These are phyloP conservation scores for Sceloporus undulatus DNA, from an alignment of 2,113 vertebrate species.

Conservation along the genomic window DNA sequence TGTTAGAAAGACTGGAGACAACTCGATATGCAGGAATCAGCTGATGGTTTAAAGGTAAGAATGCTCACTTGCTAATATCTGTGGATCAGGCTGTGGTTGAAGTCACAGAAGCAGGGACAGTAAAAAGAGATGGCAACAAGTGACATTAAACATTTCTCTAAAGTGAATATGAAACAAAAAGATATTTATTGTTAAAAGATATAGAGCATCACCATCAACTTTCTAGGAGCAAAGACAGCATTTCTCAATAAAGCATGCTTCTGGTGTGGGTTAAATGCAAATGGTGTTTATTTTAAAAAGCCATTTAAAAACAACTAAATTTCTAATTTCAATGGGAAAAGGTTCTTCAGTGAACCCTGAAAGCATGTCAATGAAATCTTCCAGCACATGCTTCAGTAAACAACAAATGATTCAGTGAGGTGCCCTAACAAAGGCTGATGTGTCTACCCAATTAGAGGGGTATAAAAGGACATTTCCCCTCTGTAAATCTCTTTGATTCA, in stretches of 20 bases:
- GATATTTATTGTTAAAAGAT: neutral
- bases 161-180: neutral
- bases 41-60: neutral
- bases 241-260: constrained; percentile 41
- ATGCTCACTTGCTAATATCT: neutral
- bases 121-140: neutral
- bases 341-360: constrained; percentile 60
- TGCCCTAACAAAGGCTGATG: constrained; percentile 69
- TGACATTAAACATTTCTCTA: neutral
- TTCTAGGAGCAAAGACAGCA: constrained; percentile 40
- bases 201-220: constrained; percentile 12
- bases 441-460: constrained; percentile 65
- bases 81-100: neutral
- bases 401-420: constrained; percentile 65
- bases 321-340: constrained; percentile 69
- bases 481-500: constrained; percentile 63
- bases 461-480: constrained; percentile 45
- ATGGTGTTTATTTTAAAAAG: constrained; percentile 58
- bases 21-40: neutral
- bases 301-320: constrained; percentile 62
- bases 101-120: neutral
- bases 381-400: constrained; percentile 63
- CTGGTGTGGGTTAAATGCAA: constrained; percentile 56
- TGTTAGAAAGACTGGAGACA: neutral
- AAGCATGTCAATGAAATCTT: constrained; percentile 68